phyloP scores from a whole-genome alignment of 2,888 invertebrate genomes.

The Baronia brevicornis region DNA sequence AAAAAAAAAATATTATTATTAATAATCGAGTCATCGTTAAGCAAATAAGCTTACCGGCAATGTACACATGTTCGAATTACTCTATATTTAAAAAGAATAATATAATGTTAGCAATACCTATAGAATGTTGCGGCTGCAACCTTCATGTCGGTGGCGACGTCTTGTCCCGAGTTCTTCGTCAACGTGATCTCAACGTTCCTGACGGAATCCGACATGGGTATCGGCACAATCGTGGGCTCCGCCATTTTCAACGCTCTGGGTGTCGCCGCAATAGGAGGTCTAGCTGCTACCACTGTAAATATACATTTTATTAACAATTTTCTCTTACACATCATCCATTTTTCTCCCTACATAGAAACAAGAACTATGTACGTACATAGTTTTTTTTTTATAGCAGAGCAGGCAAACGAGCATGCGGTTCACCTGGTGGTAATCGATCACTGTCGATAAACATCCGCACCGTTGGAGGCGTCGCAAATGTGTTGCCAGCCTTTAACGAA shows the following conservation, averaged over 20 bases:
- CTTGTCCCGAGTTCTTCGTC: conserved; percentile 95
- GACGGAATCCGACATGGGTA: conserved; percentile 88
- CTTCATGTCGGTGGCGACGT: conserved; percentile 97
- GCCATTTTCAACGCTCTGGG: conserved; percentile 91
- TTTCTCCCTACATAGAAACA: not conserved
- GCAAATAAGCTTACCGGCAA: no score
- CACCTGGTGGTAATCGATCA: no score
- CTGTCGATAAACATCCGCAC: no score
- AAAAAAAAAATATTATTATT: no score
- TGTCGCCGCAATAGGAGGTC: conserved; percentile 86
- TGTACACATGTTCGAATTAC: no score
- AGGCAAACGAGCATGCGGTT: no score
- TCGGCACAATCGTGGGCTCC: conserved; percentile 91
- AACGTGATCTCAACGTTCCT: conserved; percentile 92
- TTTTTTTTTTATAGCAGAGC: conserved; percentile 8
- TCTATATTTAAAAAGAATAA: not conserved
- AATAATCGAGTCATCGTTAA: no score
- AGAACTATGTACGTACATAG: not conserved
- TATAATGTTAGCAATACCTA: conserved; percentile 18
- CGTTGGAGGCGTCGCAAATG: no score
- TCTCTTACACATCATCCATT: no score
- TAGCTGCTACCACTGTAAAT: conserved; percentile 81
- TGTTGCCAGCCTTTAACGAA: no score
- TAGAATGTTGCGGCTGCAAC: conserved; percentile 97
- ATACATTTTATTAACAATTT: not conserved